Percentiles rank a stretch among this genome's conserved stretches.
phyloP scores from a whole-genome alignment of 30 jellyfish, hydroid and myxozoan genomes.

The Aurelia sp. region DNA sequence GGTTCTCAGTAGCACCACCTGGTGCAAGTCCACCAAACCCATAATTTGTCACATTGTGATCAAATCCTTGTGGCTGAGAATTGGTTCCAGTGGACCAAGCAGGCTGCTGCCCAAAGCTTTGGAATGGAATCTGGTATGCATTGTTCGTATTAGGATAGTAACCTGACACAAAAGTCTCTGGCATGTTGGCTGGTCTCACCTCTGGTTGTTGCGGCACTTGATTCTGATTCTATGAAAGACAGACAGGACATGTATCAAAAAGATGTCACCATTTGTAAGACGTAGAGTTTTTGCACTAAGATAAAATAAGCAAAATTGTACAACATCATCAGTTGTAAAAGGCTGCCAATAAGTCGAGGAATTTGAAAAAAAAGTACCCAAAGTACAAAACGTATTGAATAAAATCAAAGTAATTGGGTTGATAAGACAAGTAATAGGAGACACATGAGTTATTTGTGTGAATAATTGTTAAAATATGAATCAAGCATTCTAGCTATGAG shows the following conservation, averaged over 20 bases:
- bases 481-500: too few species aligned
- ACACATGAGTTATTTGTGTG: too few species aligned
- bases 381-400: too few species aligned
- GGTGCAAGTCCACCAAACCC: constrained; percentile 89
- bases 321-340: too few species aligned
- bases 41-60: constrained; percentile 77
- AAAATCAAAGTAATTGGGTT: too few species aligned
- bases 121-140: constrained; percentile 79
- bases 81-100: constrained; percentile 92
- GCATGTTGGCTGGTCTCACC: constrained; percentile 58
- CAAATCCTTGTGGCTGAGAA: constrained; percentile 93
- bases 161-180: constrained; percentile 70
- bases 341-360: too few species aligned
- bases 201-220: constrained; percentile 61
- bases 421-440: too few species aligned
- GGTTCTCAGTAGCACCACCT: constrained; percentile 77
- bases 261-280: too few species aligned
- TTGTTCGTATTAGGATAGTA: constrained; percentile 68
- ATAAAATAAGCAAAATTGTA: too few species aligned
- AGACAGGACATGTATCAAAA: not conserved
- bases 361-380: too few species aligned
- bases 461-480: too few species aligned
- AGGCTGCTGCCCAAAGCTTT: constrained; percentile 89
- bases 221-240: constrained; percentile 20
- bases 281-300: too few species aligned